Percentiles rank a stretch among this genome's conserved stretches.
Evolutionary conservation across 2,888 invertebrate genomes (phyloP).

Genomic region (Vannuccia rotundouncinata): DNA sequence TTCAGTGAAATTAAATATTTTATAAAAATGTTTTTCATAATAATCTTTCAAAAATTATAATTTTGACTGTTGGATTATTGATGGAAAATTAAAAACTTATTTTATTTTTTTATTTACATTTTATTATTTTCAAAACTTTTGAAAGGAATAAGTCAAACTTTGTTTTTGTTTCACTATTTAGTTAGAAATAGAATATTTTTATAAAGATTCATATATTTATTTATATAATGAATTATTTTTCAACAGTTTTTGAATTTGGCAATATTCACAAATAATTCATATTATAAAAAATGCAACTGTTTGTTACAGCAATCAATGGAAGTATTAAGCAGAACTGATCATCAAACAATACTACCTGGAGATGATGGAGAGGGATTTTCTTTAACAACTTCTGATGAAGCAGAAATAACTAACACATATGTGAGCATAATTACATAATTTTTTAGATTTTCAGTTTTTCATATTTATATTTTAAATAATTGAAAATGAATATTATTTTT

Average conservation of each 20-base stretch:
- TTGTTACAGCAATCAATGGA: neutral
- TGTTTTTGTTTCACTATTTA: too few species aligned
- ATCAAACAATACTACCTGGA: neutral
- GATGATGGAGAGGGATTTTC: neutral
- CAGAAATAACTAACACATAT: neutral
- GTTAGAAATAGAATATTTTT: too few species aligned
- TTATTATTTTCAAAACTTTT: neutral
- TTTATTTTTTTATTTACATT: slow-evolving; percentile 41
- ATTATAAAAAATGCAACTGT: too few species aligned
- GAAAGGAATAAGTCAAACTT: neutral
- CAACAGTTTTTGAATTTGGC: too few species aligned
- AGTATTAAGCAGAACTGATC: neutral
- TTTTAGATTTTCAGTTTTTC: neutral
- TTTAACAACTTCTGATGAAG: neutral
- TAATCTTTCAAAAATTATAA: too few species aligned
- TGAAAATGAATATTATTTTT: neutral
- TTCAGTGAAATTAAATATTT: too few species aligned
- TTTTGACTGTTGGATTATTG: too few species aligned
- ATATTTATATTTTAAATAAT: neutral
- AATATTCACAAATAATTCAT: too few species aligned
- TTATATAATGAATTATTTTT: too few species aligned
- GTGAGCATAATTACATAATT: neutral
- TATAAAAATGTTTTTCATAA: too few species aligned
- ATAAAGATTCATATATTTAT: too few species aligned
- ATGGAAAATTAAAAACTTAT: too few species aligned